Percentiles rank a stretch among this genome's conserved stretches.
Conservation (phyloP, 2,888 invertebrate genomes). For the Aphidius colemani region DNA sequence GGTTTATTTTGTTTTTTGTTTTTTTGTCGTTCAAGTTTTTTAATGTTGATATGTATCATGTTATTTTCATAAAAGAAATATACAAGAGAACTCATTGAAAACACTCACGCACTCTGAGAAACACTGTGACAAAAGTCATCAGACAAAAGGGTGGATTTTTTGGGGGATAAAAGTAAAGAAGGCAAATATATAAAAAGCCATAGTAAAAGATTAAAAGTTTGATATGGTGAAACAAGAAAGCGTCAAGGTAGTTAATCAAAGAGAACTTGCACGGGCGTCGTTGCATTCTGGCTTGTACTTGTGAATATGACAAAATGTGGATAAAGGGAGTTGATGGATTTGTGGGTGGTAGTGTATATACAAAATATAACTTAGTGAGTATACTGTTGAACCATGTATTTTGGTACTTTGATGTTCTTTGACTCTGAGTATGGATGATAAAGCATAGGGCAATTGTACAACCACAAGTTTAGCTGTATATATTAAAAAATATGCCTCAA, state of each 20-base stretch:
- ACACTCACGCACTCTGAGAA: conserved; percentile 10
- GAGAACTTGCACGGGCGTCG: conserved; percentile 42
- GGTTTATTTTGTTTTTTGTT: not conserved
- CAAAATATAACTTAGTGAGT: conserved; percentile 28
- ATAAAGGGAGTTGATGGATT: conserved; percentile 15
- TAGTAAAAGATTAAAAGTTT: conserved; percentile 27
- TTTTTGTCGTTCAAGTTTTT: not conserved
- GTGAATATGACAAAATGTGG: conserved; percentile 20
- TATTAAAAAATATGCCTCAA: conserved; percentile 9
- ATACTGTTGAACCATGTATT: conserved; percentile 51
- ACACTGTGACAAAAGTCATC: conserved; percentile 26
- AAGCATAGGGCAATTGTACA: not conserved
- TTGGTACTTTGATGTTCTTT: conserved; percentile 51
- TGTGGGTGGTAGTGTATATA: conserved; percentile 22
- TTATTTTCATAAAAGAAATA: not conserved
- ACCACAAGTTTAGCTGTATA: too few species aligned
- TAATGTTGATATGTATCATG: not conserved
- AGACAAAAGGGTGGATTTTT: conserved; percentile 6
- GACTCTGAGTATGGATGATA: conserved; percentile 23
- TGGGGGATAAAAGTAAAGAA: conserved; percentile 4
- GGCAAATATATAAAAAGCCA: too few species aligned
- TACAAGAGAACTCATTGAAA: conserved; percentile 21
- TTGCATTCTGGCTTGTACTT: conserved; percentile 33
- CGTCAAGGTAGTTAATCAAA: conserved; percentile 48
- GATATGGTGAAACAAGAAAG: conserved; percentile 30